Evolutionary conservation across 2,888 invertebrate species (phyloP).

Genomic region (Baronia brevicornis): DNA sequence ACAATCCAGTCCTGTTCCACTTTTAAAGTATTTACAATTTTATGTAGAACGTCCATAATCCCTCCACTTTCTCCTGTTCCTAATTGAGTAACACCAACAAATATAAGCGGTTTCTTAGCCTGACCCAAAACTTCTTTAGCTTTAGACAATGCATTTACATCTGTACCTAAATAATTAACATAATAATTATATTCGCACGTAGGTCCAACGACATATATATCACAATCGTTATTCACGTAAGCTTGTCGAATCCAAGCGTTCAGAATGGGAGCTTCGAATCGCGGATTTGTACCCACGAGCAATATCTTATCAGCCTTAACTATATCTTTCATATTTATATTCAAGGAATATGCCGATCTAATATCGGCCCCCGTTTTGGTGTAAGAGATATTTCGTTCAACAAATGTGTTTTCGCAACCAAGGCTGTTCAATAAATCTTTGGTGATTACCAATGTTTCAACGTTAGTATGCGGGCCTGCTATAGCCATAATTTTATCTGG

Average conservation of each 20-base stretch:
- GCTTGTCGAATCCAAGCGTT: slow-evolving; percentile 96
- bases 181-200: slow-evolving; percentile 91
- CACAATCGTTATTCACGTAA: slow-evolving; percentile 91
- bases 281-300: slow-evolving; percentile 96
- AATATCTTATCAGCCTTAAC: slow-evolving; percentile 87
- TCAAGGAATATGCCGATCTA: slow-evolving; percentile 52
- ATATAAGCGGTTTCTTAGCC: slow-evolving; percentile 51
- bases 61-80: slow-evolving; percentile 23
- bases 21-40: slow-evolving; percentile 22
- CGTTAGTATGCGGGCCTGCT: slow-evolving; percentile 54
- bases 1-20: slow-evolving; percentile 53
- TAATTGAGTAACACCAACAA: slow-evolving; percentile 49
- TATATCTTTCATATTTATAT: slow-evolving; percentile 83
- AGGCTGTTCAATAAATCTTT: slow-evolving; percentile 58
- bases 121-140: slow-evolving; percentile 23
- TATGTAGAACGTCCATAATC: slow-evolving; percentile 33
- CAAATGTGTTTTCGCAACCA: slow-evolving; percentile 50
- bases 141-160: slow-evolving; percentile 25
- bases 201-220: slow-evolving; percentile 90
- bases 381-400: slow-evolving; percentile 41
- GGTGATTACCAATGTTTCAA: slow-evolving; percentile 53
- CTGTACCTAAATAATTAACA: slow-evolving; percentile 42
- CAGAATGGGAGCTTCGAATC: slow-evolving; percentile 96
- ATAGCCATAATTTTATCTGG: slow-evolving; percentile 70
- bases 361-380: slow-evolving; percentile 36